A percentile compares a stretch with the other conserved stretches of the same genome.
phyloP scores from a whole-genome alignment of 1,140 invertebrate species.

The Forficula auricularia region DNA sequence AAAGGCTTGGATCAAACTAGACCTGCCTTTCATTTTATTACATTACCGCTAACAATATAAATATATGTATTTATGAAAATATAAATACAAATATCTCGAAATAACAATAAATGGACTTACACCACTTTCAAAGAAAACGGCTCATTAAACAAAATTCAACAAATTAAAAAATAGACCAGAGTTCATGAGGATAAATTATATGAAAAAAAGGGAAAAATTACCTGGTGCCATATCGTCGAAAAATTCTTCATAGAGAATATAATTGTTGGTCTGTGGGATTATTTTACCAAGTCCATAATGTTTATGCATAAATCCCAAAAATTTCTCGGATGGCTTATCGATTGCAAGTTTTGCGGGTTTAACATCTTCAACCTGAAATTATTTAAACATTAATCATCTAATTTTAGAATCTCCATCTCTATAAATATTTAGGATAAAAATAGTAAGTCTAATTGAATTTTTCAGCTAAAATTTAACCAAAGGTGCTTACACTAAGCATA shows the following conservation, averaged over 20 bases:
- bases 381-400: not conserved
- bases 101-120: too few relatives aligned
- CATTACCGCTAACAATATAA: too few relatives aligned
- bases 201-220: constrained; percentile 1
- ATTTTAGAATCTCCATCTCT: not conserved
- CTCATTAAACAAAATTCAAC: too few relatives aligned
- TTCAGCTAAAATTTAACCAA: not conserved
- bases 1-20: too few relatives aligned
- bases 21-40: too few relatives aligned
- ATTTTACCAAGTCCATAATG: constrained; percentile 55
- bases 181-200: too few relatives aligned
- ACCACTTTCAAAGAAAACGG: too few relatives aligned
- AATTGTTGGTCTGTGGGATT: constrained; percentile 73
- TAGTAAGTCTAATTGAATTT: not conserved
- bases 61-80: too few relatives aligned
- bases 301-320: constrained; percentile 65
- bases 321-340: constrained; percentile 75
- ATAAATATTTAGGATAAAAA: not conserved
- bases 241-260: constrained; percentile 70
- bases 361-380: constrained; percentile 47
- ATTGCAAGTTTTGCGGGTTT: constrained; percentile 60
- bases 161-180: too few relatives aligned
- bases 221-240: constrained; percentile 27
- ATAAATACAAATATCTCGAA: too few relatives aligned
- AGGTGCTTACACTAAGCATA: constrained; percentile 45